Evolutionary conservation across 2,113 vertebrate genomes (phyloP).

Genomic region (Octodon degus): DNA sequence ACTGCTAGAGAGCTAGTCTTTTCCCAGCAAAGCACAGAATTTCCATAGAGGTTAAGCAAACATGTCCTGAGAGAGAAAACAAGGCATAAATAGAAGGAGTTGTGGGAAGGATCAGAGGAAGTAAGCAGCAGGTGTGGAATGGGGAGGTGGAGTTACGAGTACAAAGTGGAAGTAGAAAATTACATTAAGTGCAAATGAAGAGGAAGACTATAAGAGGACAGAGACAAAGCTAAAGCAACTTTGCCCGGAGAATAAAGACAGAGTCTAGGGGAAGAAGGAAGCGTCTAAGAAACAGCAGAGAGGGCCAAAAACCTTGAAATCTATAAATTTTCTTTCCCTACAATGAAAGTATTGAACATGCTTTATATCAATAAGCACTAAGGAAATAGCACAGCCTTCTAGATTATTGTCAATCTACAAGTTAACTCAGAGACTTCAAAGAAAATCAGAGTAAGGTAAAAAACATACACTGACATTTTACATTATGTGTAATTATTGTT

Average conservation of each 20-base stretch:
- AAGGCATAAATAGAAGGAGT: not conserved
- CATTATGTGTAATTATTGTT: not conserved
- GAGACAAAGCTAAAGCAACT: not conserved
- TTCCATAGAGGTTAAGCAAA: constrained; percentile 21
- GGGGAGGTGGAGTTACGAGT: not conserved
- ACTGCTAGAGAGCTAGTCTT: not conserved
- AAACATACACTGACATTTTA: not conserved
- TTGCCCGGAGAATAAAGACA: not conserved
- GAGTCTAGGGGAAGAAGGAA: not conserved
- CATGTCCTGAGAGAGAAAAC: not conserved
- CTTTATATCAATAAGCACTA: not conserved
- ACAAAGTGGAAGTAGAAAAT: not conserved
- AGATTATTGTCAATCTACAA: not conserved
- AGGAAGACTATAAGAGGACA: not conserved
- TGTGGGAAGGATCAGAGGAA: not conserved
- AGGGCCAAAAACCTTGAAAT: not conserved
- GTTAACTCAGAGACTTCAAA: not conserved
- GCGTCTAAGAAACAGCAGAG: not conserved
- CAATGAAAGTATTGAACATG: not conserved
- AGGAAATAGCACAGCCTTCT: not conserved
- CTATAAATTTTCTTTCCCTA: not conserved
- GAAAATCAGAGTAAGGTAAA: not conserved
- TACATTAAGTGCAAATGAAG: not conserved
- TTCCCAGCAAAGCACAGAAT: not conserved
- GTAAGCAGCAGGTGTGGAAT: not conserved